Percentiles rank a stretch among this genome's conserved stretches.
These are phyloP conservation scores for Sorex fumeus DNA, from an alignment of 2,113 vertebrate species.

Conservation along the genomic window DNA sequence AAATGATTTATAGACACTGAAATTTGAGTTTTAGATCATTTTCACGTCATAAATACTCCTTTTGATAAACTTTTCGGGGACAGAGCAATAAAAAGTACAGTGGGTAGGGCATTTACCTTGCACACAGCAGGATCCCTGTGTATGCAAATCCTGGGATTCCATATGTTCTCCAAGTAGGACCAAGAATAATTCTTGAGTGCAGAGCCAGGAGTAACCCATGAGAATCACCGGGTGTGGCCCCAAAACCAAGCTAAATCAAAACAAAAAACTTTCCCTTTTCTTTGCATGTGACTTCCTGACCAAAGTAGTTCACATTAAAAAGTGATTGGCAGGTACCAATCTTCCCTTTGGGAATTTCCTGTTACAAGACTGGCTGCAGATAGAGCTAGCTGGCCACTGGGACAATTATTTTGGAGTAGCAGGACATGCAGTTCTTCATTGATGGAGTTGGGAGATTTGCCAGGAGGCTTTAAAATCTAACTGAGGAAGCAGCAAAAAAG, in stretches of 20 bases:
- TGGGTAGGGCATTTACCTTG: too few relatives aligned
- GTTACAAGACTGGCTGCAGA: background rate
- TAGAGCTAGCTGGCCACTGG: background rate
- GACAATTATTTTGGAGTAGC: background rate
- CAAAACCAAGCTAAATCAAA: background rate
- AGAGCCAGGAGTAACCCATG: too few relatives aligned
- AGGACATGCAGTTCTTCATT: background rate
- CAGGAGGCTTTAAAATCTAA: constrained; percentile 8
- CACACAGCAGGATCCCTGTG: too few relatives aligned
- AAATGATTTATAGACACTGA: constrained; percentile 5
- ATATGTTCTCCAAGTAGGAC: too few relatives aligned
- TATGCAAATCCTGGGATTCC: too few relatives aligned
- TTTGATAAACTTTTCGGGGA: too few relatives aligned
- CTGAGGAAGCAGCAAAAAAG: background rate
- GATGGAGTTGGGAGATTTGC: background rate
- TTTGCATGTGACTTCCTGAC: constrained; percentile 24
- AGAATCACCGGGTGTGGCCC: too few relatives aligned
- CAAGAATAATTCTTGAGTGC: too few relatives aligned
- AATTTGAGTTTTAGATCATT: constrained; percentile 37
- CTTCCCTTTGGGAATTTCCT: constrained; percentile 30
- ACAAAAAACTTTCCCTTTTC: constrained; percentile 19
- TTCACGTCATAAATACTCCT: background rate
- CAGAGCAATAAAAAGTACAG: too few relatives aligned
- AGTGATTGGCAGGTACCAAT: background rate
- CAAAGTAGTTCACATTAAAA: constrained; percentile 40